Base-by-base conservation (phyloP, 1,140 invertebrate genomes). In the Halesus radiatus region DNA sequence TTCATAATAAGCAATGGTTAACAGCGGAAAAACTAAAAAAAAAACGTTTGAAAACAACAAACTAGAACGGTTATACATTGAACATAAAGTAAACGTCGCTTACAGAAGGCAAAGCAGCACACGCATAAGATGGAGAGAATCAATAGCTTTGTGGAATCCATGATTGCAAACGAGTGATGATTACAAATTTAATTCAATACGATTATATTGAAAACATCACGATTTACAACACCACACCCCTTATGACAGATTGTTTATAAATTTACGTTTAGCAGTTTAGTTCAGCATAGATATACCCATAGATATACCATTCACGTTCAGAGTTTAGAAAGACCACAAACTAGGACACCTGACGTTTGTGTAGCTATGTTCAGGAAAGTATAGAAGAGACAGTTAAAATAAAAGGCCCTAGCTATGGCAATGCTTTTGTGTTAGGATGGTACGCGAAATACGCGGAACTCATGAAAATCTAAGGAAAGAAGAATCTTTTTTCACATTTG, bases 221-320 rank as follows among this genome's bases (percentile, higher is more conserved):
- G 6, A 70, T 37, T 8, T n/a, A 16, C 22, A 66, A 74, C 62
- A 70, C 64, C 76, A 78, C 76, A 64, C 76, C 76, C 76, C 76
- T 29, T 56, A 78, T 78, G 76, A 78, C 62, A 68, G 76, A 58
- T 76, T 64, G 75, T 64, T 76, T 76, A 26, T 53, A 72, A 72
- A 66, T 32, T 66, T 22, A 22, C 37, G 37, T 13, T 45, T 45
- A 45, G 37, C n/a, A n/a, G n/a, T n/a, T n/a, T n/a, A n/a, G n/a
- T n/a, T n/a, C n/a, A n/a, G n/a, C n/a, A n/a, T n/a, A n/a, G n/a
- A 45, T 2, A 45, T 13, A 45, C 37, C 32, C 3, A 3, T 4
- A 37, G 7, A 3, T 45, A 45, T 1, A n/a, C n/a, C n/a, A n/a
- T n/a, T n/a, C n/a, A n/a, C n/a, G n/a, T n/a, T n/a, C n/a, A n/a